Base-by-base conservation (phyloP, 2,888 invertebrate genomes). In the Colostygia pectinataria region DNA sequence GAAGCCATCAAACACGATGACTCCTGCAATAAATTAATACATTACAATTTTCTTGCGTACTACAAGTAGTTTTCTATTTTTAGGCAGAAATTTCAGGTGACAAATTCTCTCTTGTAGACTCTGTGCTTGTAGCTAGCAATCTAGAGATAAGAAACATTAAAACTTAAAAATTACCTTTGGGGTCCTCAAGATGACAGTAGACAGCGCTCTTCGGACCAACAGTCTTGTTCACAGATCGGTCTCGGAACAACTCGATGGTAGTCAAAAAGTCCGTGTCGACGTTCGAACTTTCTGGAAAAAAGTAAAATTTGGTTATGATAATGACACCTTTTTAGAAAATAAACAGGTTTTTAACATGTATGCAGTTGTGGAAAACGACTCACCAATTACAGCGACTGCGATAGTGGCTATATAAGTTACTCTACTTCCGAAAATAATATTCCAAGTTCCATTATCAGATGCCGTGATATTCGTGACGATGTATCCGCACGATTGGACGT, bases 201-300 rank as follows among this genome's bases (percentile, higher is more conserved):
- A 80, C 63, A 0, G 79, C 71, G 37, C 77, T 59, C 39, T 72
- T 70, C 0, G 86, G 77, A 0, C 89, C 88, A 4, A 85, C 23
- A 1, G 50, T 46, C 18, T 59, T 48, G 14, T 68, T 53, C 0
- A 82, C 65, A 2, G 74, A 55, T 12, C 58, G 63, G 27, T 77
- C 77, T 23, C 63, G 13, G 15, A 47, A 34, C 5, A 58, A 24
- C 5, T 47, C 28, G 24, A 58, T 24, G 15, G 43, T 45, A 8
- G 32, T 32, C 1, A 15, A 9, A 25, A 47, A 41, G 4, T 32
- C 23, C 4, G 38, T 32, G 4, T 43, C 48, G 5, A 4, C 2
- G 1, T 9, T 15, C 5, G 43, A 20, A 20, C 20, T 20, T 1
- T 20, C 20, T 20, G 6, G 4, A 2, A 6, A 20, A 20, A 20